Conservation (phyloP, 2,888 invertebrate species). For the Esperia sulphurella region DNA sequence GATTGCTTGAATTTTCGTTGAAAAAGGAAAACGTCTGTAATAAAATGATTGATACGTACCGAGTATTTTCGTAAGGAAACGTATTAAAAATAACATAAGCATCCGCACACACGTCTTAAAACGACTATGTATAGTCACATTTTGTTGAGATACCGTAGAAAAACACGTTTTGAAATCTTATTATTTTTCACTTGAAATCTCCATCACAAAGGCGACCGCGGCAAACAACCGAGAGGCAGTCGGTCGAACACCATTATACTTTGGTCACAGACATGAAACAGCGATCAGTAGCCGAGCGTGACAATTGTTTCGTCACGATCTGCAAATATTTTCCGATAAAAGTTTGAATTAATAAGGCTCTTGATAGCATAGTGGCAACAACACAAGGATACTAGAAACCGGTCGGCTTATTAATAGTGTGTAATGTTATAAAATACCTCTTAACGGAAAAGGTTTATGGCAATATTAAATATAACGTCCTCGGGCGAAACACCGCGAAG, state of each 20-base stretch:
- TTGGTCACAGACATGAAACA: not conserved
- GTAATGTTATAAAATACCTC: not conserved
- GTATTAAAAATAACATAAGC: no score
- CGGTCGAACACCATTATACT: not conserved
- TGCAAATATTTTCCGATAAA: conserved; percentile 42
- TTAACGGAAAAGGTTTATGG: not conserved
- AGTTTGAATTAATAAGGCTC: not conserved
- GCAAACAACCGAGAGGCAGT: not conserved
- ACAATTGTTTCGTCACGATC: conserved; percentile 60
- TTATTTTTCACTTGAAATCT: not conserved
- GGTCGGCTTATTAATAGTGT: not conserved
- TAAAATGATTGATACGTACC: no score
- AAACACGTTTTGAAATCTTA: not conserved
- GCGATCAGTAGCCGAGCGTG: conserved; percentile 33
- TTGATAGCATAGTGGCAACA: not conserved
- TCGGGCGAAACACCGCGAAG: not conserved
- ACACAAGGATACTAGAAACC: not conserved
- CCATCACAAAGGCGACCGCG: not conserved
- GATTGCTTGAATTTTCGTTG: no score
- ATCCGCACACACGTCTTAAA: no score
- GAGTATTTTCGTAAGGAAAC: no score
- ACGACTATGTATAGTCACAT: not conserved
- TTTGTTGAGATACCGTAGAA: not conserved
- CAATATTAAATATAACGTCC: not conserved
- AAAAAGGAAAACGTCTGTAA: no score